phyloP scores from a whole-genome alignment of 2,797 vertebrate species.

The Oreochromis mossambicus region DNA sequence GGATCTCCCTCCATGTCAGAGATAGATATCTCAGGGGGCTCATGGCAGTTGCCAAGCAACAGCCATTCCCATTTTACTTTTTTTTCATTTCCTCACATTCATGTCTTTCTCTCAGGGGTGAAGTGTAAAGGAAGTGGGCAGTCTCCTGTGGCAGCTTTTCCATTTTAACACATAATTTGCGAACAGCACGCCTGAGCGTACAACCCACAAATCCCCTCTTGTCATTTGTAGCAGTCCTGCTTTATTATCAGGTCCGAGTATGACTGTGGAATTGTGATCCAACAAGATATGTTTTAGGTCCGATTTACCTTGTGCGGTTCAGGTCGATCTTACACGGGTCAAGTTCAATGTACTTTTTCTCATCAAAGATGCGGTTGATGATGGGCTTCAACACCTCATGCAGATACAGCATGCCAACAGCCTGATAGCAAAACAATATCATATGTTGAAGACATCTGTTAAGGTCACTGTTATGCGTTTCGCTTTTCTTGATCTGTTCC shows the following conservation, averaged over 20 bases:
- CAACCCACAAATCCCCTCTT: background rate
- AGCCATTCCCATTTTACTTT: conserved; percentile 44
- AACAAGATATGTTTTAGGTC: background rate
- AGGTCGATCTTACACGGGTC: conserved; percentile 90
- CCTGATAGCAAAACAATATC: conserved; percentile 65
- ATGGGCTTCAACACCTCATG: conserved; percentile 85
- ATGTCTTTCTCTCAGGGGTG: conserved; percentile 35
- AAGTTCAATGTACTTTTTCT: conserved; percentile 91
- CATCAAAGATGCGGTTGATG: conserved; percentile 87
- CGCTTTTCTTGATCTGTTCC: background rate
- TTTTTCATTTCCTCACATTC: conserved; percentile 47
- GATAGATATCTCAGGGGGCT: conserved; percentile 65
- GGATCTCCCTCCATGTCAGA: conserved; percentile 56
- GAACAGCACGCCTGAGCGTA: background rate
- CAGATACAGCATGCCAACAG: conserved; percentile 90
- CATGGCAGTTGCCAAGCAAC: conserved; percentile 77
- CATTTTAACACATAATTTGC: conserved; percentile 7
- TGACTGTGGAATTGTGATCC: background rate
- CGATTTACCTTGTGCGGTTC: conserved; percentile 76
- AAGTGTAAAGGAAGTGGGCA: conserved; percentile 22
- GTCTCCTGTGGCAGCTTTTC: conserved; percentile 27
- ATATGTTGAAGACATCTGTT: conserved; percentile 14
- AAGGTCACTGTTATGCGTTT: background rate
- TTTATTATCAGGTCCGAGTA: background rate
- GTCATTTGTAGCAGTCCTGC: background rate